Evolutionary conservation across 1,140 invertebrate genomes (phyloP).

Genomic region (Diachasma alloeum): DNA sequence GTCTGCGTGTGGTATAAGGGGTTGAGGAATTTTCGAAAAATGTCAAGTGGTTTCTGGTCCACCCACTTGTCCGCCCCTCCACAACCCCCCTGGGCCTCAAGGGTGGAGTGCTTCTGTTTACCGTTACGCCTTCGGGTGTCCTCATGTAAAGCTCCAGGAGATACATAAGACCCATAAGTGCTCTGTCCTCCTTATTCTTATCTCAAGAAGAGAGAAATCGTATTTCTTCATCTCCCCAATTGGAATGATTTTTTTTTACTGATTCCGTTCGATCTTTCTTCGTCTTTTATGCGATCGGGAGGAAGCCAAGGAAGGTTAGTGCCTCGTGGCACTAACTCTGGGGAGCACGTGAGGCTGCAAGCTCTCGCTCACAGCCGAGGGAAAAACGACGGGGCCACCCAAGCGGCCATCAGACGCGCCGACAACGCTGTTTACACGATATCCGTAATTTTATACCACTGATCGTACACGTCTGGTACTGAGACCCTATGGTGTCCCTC

Average conservation of each 20-base stretch:
- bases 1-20: constrained; percentile 6
- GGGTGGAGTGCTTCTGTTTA: constrained; percentile 41
- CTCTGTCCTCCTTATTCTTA: not conserved
- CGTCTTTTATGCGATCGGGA: not conserved
- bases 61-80: not conserved
- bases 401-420: constrained; percentile 58
- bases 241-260: no score
- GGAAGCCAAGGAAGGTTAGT: not conserved
- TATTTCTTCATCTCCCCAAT: not conserved
- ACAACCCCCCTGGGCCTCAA: constrained; percentile 8
- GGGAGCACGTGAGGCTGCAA: constrained; percentile 32
- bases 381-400: constrained; percentile 50
- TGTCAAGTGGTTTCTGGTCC: not conserved
- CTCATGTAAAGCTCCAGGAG: no score
- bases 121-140: constrained; percentile 41
- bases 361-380: constrained; percentile 4
- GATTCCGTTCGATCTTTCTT: not conserved
- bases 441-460: constrained; percentile 61
- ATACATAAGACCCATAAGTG: not conserved
- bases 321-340: constrained; percentile 29
- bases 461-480: constrained; percentile 47
- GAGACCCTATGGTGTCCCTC: constrained; percentile 24
- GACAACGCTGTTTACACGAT: constrained; percentile 61
- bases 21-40: constrained; percentile 13
- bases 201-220: not conserved